Evolutionary conservation across 1,140 invertebrate species (phyloP), one percentile per base, ranked within the genome.

Genomic region (Bathynomus jamesi): DNA sequence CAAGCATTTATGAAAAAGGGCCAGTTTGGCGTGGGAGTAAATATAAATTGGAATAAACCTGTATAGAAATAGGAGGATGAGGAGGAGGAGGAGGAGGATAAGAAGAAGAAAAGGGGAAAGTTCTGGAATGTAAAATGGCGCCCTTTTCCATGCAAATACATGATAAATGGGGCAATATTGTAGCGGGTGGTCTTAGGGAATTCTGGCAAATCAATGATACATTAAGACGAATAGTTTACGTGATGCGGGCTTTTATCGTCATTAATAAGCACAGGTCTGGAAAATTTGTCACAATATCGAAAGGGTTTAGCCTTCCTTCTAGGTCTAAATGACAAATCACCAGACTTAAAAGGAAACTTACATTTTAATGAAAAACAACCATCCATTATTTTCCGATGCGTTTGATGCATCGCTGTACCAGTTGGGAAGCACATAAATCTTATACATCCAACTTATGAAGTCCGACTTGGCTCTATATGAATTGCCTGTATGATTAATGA

Each of bases 241-340:
- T 53, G 40, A 53, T 53, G 40, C 40, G 40, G 40, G 40, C 40
- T 53, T 53, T 53, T 53, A 53, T 53, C 40, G 40, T 53, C 40
- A 53, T 53, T 53, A 53, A 53, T 53, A 53, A 53, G 40, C 40
- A 53, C 40, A 53, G 40, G 40, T 53, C 40, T 53, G 40, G 40
- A 53, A 53, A 53, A 53, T 53, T 53, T 53, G 40, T 53, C 40
- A 53, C 40, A 53, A 53, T 53, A 53, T 53, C 40, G 40, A 53
- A 53, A 53, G 40, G 40, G 40, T 53, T 53, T 53, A 53, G 40
- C 40, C 40, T 53, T 53, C 40, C 40, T 53, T 53, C 40, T 53
- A 53, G 40, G 21, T 53, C 40, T 53, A 53, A 53, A 21, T 53
- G 40, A 53, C 40, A 53, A 53, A 53, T 53, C 11, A 53, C 40